Conservation (phyloP, 2,888 invertebrate genomes). For the Ecliptopera silaceata region DNA sequence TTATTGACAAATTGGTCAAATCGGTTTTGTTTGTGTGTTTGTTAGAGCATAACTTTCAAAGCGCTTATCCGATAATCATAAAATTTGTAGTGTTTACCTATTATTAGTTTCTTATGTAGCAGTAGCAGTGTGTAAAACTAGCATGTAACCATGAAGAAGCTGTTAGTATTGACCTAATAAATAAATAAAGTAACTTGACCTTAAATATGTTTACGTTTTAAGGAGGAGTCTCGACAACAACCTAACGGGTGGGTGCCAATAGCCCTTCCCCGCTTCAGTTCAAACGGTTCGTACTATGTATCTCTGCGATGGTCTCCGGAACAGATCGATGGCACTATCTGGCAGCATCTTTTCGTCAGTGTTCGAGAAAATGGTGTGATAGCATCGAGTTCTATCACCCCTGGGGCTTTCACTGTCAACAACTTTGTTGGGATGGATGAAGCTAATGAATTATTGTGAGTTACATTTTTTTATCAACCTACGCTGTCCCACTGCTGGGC, state of each 20-base stretch:
- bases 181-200: no score
- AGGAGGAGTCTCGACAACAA: conserved; percentile 80
- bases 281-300: conserved; percentile 67
- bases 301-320: conserved; percentile 67
- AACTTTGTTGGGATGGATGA: conserved; percentile 81
- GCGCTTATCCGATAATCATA: no score
- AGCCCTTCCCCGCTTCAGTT: conserved; percentile 81
- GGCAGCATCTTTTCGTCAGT: conserved; percentile 75
- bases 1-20: no score
- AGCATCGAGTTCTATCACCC: conserved; percentile 70
- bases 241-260: conserved; percentile 88
- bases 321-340: conserved; percentile 71
- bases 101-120: no score
- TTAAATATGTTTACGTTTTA: conserved; percentile 1
- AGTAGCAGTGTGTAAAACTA: no score
- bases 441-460: conserved; percentile 62
- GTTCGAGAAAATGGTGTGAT: conserved; percentile 57
- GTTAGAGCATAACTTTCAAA: no score
- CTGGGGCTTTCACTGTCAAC: conserved; percentile 84
- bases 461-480: conserved; percentile 25
- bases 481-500: no score
- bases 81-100: no score
- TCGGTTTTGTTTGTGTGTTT: no score
- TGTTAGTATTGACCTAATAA: no score
- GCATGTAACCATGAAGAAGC: no score